Conservation (phyloP, 2,797 vertebrate genomes). For the Brachymystax lenok region DNA sequence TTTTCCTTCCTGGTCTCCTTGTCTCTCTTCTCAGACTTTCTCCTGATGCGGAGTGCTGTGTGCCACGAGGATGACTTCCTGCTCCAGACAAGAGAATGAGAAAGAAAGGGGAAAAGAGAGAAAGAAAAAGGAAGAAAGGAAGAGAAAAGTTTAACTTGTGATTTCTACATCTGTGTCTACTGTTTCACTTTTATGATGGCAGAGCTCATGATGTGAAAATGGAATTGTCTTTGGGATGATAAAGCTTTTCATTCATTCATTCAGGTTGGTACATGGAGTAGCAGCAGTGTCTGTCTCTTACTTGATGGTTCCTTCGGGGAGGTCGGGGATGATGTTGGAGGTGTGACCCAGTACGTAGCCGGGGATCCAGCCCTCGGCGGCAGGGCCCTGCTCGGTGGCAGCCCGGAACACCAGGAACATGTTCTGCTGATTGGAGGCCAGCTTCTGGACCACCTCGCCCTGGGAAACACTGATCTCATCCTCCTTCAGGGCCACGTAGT, state of each 20-base stretch:
- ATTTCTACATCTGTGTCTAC: too few relatives aligned
- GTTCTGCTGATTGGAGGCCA: constrained; percentile 99
- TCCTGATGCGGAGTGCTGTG: constrained; percentile 94
- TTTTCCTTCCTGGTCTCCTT: constrained; percentile 91
- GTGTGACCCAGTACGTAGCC: constrained; percentile 98
- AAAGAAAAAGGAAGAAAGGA: background rate
- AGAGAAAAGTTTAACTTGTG: background rate
- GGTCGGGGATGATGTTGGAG: constrained; percentile 88
- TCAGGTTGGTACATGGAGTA: too few relatives aligned
- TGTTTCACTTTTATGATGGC: too few relatives aligned
- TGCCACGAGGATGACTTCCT: constrained; percentile 99
- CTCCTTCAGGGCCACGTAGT: constrained; percentile 99
- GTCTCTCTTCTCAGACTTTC: constrained; percentile 97
- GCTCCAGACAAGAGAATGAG: background rate
- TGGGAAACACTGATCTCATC: constrained; percentile 98
- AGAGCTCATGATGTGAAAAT: too few relatives aligned
- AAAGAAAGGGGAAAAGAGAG: background rate
- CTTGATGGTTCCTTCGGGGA: constrained; percentile 95
- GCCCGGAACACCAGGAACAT: constrained; percentile 99
- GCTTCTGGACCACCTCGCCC: constrained; percentile 98
- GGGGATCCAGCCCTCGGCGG: constrained; percentile 99
- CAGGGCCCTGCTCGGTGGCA: constrained; percentile 94
- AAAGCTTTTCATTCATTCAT: too few relatives aligned
- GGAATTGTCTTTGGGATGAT: too few relatives aligned
- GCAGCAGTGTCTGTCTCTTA: constrained; percentile 68